These are phyloP conservation scores for Urosaurus nigricauda DNA, from an alignment of 2,797 vertebrate genomes.

Conservation along the genomic window DNA sequence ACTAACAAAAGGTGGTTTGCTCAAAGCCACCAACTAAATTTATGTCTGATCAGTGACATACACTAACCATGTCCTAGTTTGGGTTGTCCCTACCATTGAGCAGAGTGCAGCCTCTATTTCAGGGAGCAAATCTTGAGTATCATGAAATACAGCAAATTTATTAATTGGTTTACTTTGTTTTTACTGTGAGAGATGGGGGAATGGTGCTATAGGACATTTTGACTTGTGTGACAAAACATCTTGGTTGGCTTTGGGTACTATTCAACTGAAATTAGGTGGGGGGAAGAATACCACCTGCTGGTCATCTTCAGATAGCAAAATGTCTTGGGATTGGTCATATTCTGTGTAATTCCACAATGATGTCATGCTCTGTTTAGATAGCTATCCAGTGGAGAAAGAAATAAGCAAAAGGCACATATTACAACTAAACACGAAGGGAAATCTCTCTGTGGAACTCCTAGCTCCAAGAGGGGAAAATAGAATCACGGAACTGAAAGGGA, in stretches of 20 bases:
- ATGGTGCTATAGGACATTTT: neutral
- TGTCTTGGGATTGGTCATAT: neutral
- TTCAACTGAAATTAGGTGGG: neutral
- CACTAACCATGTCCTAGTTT: too few species aligned
- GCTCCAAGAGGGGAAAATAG: neutral
- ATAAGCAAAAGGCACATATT: neutral
- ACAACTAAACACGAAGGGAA: neutral
- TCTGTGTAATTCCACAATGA: neutral
- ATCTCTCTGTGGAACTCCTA: neutral
- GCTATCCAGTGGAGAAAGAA: neutral
- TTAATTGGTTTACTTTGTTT: neutral
- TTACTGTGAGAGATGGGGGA: neutral
- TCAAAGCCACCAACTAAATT: neutral
- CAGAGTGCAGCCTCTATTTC: neutral
- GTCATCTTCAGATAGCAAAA: neutral
- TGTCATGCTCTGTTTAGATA: neutral
- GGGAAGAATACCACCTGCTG: neutral
- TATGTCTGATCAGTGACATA: neutral
- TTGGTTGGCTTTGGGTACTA: neutral
- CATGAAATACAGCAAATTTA: neutral
- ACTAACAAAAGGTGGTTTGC: neutral
- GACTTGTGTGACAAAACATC: neutral
- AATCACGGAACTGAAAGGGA: too few species aligned
- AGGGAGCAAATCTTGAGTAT: neutral
- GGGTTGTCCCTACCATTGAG: neutral